A percentile compares a stretch with the other conserved stretches of the same genome.
phyloP scores from a whole-genome alignment of 2,888 invertebrate species.

The Agonum fuliginosum region DNA sequence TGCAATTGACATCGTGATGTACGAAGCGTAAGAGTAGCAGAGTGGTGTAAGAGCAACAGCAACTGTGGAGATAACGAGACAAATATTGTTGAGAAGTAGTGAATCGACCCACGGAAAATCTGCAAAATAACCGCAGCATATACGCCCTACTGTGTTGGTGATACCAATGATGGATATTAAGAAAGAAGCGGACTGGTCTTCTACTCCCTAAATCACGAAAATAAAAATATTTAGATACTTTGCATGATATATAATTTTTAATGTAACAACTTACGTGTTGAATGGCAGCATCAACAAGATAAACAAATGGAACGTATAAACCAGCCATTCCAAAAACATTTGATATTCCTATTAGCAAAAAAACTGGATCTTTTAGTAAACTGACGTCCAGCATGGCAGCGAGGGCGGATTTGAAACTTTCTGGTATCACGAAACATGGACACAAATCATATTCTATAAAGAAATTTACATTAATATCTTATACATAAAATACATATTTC shows the following conservation, averaged over 20 bases:
- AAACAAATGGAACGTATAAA: slow-evolving; percentile 97
- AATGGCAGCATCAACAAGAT: slow-evolving; percentile 88
- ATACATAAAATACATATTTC: slow-evolving; percentile 39
- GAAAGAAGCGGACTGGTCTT: slow-evolving; percentile 82
- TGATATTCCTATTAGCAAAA: slow-evolving; percentile 93
- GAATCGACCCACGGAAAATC: slow-evolving; percentile 95
- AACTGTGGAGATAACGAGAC: slow-evolving; percentile 91
- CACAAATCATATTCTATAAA: slow-evolving; percentile 85
- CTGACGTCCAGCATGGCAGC: slow-evolving; percentile 94
- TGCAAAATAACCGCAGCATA: slow-evolving; percentile 91
- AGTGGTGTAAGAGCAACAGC: slow-evolving; percentile 89
- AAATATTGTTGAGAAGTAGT: slow-evolving; percentile 93
- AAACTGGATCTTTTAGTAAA: slow-evolving; percentile 90
- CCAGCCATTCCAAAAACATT: slow-evolving; percentile 99
- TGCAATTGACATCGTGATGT: slow-evolving; percentile 87
- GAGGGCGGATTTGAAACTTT: slow-evolving; percentile 88
- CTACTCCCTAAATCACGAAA: slow-evolving; percentile 78
- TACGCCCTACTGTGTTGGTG: slow-evolving; percentile 95
- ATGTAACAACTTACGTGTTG: slow-evolving; percentile 80
- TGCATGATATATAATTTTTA: slow-evolving; percentile 20
- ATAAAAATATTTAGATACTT: slow-evolving; percentile 1
- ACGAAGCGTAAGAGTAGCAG: slow-evolving; percentile 84
- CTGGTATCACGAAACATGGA: slow-evolving; percentile 85
- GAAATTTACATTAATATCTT: slow-evolving; percentile 54
- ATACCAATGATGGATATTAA: slow-evolving; percentile 91